phyloP scores from a whole-genome alignment of 2,888 invertebrate genomes.

The Ommatoiulus sabulosus region DNA sequence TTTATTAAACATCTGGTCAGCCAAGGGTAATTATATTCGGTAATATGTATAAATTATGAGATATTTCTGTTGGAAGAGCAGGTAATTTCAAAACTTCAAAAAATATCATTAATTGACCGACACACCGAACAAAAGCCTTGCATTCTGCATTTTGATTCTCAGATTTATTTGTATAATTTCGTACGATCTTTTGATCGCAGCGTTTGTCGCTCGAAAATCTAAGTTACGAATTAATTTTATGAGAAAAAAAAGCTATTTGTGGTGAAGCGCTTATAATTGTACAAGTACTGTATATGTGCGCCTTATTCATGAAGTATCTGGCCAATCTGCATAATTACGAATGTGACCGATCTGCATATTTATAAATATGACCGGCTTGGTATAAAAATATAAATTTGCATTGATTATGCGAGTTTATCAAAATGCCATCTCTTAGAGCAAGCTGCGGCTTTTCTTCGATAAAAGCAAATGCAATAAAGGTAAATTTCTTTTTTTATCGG shows the following conservation, averaged over 20 bases:
- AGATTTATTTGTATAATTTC: neutral
- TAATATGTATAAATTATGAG: too few relatives aligned
- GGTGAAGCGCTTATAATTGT: too few relatives aligned
- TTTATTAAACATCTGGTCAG: too few relatives aligned
- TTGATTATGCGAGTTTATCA: neutral
- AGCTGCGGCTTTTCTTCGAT: neutral
- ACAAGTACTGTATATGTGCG: neutral
- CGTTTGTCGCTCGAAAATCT: neutral
- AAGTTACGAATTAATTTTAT: neutral
- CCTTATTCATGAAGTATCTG: neutral
- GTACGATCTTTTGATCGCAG: neutral
- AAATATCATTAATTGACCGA: too few relatives aligned
- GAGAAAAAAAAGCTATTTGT: too few relatives aligned
- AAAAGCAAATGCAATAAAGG: neutral
- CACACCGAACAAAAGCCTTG: too few relatives aligned
- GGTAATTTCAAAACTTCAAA: too few relatives aligned
- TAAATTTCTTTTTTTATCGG: neutral
- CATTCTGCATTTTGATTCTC: too few relatives aligned
- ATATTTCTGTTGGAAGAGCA: too few relatives aligned
- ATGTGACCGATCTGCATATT: too few relatives aligned
- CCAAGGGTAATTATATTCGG: too few relatives aligned
- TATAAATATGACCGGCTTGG: too few relatives aligned
- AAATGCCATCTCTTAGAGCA: neutral
- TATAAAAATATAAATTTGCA: conserved; percentile 1
- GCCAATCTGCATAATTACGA: neutral